Evolutionary conservation across 2,797 vertebrate species (phyloP), one percentile per base, ranked within the genome.

Genomic region (Pangasius sanitwongsei): DNA sequence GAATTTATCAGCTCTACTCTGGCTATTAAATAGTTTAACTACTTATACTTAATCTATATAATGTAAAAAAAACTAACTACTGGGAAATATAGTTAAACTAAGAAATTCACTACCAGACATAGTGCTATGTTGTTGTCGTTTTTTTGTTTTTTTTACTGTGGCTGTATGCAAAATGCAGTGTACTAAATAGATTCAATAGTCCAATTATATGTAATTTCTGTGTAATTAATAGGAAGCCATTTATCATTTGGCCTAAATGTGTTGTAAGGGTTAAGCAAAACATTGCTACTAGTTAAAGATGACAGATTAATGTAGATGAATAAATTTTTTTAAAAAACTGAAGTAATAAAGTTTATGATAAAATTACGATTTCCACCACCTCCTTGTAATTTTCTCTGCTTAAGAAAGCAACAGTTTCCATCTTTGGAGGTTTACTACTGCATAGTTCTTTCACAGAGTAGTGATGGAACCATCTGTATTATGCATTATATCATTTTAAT

Each of bases 401-500:
- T 11, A 80, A 34, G 75, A 18, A n/a, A 41, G 13, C 28, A n/a
- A 15, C 18, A 83, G 80, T 37, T 63, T 34, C 3, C 28, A 31
- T 83, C 16, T 63, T 48, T 65, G 28, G 15, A 18, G 37, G 25
- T n/a, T 83, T 44, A 63, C 20, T 3, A 61, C 41, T 48, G 13
- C 7, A 48, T 4, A 65, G 1, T 48, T n/a, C 41, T 48, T 83
- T 83, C 7, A n/a, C 59, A 48, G 25, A 48, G 41, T 44, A 18
- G 37, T 83, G 57, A 63, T 63, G 37, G 12, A 83, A 11, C 28
- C 28, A 0, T n/a, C 28, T 50, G 41, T 23, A 67, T 84, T 84
- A 50, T 67, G 61, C 20, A 67, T 8, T 31, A 67, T 67, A 84
- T 67, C 15, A 31, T 83, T 83, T 83, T 65, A 67, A 67, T 84